Conservation (phyloP, 92 coral and sea anemone species). For the Anthopleura xanthogrammica region DNA sequence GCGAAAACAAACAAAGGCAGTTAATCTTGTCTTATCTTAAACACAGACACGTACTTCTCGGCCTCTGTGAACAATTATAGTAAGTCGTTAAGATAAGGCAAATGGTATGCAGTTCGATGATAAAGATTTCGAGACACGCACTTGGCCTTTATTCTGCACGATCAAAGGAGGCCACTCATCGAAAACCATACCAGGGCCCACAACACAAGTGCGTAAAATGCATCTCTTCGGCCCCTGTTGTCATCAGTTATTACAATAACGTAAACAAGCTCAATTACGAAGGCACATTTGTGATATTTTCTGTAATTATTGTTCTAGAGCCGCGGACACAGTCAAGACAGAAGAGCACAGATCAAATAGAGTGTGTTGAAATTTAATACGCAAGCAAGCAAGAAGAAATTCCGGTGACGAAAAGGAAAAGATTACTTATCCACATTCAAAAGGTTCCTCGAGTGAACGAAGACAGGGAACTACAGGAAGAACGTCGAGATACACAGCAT, state of each 20-base stretch:
- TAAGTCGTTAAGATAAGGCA: slow-evolving; percentile 52
- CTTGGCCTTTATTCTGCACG: slow-evolving; percentile 21
- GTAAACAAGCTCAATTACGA: slow-evolving; percentile 29
- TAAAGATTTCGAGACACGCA: slow-evolving; percentile 41
- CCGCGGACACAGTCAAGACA: slow-evolving; percentile 38
- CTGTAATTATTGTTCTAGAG: slow-evolving; percentile 29
- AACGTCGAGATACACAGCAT: neutral
- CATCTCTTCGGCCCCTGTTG: slow-evolving; percentile 19
- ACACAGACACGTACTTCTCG: slow-evolving; percentile 47
- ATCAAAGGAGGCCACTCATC: slow-evolving; percentile 2
- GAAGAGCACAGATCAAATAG: slow-evolving; percentile 14
- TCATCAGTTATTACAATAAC: slow-evolving; percentile 34
- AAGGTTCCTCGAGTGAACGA: slow-evolving; percentile 26
- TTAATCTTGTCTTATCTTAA: slow-evolving; percentile 51
- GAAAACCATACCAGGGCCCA: slow-evolving; percentile 14
- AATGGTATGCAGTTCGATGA: slow-evolving; percentile 37
- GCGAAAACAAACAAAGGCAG: slow-evolving; percentile 50
- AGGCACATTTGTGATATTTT: slow-evolving; percentile 14
- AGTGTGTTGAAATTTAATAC: slow-evolving; percentile 34
- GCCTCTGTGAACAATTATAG: slow-evolving; percentile 57
- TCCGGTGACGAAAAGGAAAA: slow-evolving; percentile 39
- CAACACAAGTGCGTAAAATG: slow-evolving; percentile 12
- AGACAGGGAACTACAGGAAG: slow-evolving; percentile 12
- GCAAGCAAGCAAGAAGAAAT: slow-evolving; percentile 7
- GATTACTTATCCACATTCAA: slow-evolving; percentile 17